phyloP scores from a whole-genome alignment of 2,888 invertebrate species.

The Maniola hyperantus region DNA sequence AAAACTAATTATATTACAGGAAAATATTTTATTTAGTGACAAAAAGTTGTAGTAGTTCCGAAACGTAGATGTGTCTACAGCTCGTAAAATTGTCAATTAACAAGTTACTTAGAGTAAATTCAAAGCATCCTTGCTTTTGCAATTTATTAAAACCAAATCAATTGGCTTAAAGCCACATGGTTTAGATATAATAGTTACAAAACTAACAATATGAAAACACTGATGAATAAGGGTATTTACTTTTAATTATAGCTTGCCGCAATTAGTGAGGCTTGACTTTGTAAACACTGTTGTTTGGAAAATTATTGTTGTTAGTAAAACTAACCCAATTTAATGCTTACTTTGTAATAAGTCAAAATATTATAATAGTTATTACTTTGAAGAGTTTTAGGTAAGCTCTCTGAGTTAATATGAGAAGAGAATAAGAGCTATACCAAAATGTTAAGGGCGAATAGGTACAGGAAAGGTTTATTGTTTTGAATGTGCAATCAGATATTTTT shows the following conservation, averaged over 20 bases:
- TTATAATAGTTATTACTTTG: neutral
- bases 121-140: neutral
- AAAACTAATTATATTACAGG: no score
- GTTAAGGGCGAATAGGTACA: no score
- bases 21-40: no score
- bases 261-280: slow-evolving; percentile 17
- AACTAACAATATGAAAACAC: slow-evolving; percentile 15
- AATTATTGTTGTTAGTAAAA: slow-evolving; percentile 15
- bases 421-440: no score
- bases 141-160: slow-evolving; percentile 14
- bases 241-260: slow-evolving; percentile 16
- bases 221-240: slow-evolving; percentile 20
- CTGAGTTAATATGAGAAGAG: neutral
- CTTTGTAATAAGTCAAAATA: neutral
- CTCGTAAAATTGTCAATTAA: neutral
- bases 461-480: no score
- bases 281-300: slow-evolving; percentile 12
- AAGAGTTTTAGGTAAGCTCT: neutral
- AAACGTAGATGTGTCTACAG: no score
- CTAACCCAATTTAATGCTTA: neutral
- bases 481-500: no score
- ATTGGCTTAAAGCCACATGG: neutral
- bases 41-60: no score
- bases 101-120: neutral
- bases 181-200: slow-evolving; percentile 4